Percentiles rank a stretch among this genome's conserved stretches.
Conservation (phyloP, 2,113 vertebrate genomes). For the Tragelaphus scriptus region DNA sequence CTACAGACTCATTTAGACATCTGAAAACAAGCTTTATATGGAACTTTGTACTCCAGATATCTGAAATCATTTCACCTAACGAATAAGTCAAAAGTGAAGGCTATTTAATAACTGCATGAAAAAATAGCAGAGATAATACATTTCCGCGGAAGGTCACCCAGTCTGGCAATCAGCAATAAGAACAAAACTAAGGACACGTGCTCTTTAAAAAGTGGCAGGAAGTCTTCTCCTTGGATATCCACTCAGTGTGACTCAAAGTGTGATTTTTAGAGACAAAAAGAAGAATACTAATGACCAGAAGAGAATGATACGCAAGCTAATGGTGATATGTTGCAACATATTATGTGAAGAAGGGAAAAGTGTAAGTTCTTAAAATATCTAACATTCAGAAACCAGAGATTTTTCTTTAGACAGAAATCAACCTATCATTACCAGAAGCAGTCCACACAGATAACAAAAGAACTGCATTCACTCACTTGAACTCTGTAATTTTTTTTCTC, state of each 20-base stretch:
- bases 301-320: neutral
- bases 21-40: conserved; percentile 50
- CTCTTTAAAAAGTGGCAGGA: neutral
- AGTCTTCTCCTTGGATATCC: conserved; percentile 9
- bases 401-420: neutral
- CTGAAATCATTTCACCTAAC: conserved; percentile 17
- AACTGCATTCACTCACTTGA: neutral
- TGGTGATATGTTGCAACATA: neutral
- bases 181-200: neutral
- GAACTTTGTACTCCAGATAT: conserved; percentile 21
- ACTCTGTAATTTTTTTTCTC: neutral
- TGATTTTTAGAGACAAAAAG: neutral
- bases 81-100: conserved; percentile 3
- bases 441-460: neutral
- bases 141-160: neutral
- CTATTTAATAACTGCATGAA: neutral
- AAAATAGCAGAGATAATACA: neutral
- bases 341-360: neutral
- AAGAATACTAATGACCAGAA: neutral
- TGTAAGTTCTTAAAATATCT: neutral
- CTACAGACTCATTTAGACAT: conserved; percentile 55
- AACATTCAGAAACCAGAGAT: neutral
- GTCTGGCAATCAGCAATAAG: neutral
- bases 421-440: neutral
- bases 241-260: neutral